Evolutionary conservation across 1,140 invertebrate genomes (phyloP), one percentile per base, ranked within the genome.

Genomic region (Oscheius sp.): DNA sequence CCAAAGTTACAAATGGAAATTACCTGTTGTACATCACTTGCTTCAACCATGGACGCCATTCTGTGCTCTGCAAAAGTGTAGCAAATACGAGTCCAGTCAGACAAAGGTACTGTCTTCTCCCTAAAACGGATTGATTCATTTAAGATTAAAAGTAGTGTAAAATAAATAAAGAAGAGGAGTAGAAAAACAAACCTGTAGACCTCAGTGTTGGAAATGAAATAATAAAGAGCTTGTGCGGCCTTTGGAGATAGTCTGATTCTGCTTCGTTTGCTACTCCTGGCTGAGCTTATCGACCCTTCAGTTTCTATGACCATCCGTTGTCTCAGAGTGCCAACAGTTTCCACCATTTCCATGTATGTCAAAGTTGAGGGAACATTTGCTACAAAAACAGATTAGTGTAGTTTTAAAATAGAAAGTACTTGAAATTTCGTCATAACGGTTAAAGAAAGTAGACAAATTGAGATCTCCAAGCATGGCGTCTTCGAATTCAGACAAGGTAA

Each of bases 51-150:
- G 13, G 61, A 26, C 10, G 61, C n/a, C 61, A 32, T 13, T 63
- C 61, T 63, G 26, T 63, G 29, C 31, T 63, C 61, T 10, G 61
- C 61, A 26, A 63, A 63, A 35, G 61, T 38, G 29, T 36, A 63
- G 32, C 28, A 32, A 10, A 63, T 18, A 7, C 29, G 15, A 18
- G 36, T 38, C 61, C 61, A 63, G 7, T 63, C 61, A 29, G 32
- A 18, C 31, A 63, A 63, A 7, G 61, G 61, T 10, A 32, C 61
- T 63, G 15, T 55, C 15, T 7, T 7, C 7, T 55, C 49, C 23
- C 49, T 55, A 13, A n/a, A n/a, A n/a, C n/a, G n/a, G n/a, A n/a
- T n/a, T n/a, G n/a, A n/a, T n/a, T n/a, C n/a, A n/a, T n/a, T n/a
- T n/a, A n/a, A n/a, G n/a, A n/a, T n/a, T n/a, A n/a, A 55, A 55